Evolutionary conservation across 2,888 invertebrate species (phyloP).

Genomic region (Prosapia bicincta): DNA sequence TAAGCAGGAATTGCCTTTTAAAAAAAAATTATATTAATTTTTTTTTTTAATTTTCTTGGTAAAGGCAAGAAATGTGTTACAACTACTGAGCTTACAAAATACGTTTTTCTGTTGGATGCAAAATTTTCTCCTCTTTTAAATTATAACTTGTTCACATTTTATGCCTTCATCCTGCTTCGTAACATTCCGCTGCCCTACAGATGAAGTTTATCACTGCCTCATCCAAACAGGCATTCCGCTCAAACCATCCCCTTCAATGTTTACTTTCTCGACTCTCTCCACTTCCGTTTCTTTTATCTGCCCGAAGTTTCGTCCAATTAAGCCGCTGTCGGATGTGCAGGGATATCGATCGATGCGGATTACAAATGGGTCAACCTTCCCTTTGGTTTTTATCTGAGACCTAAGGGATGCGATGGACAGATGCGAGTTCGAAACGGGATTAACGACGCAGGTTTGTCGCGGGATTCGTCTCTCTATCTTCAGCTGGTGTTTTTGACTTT

Average conservation of each 20-base stretch:
- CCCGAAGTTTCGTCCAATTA: constrained; percentile 2
- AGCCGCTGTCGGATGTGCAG: not conserved
- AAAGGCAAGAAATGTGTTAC: too few species aligned
- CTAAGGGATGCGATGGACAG: constrained; percentile 4
- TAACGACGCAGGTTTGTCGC: not conserved
- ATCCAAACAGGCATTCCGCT: not conserved
- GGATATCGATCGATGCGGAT: constrained; percentile 2
- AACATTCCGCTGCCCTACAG: too few species aligned
- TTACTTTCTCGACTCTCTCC: not conserved
- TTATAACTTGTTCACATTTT: too few species aligned
- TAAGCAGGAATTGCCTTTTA: too few species aligned
- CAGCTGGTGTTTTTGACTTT: not conserved
- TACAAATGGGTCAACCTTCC: not conserved
- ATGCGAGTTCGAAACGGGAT: constrained; percentile 10
- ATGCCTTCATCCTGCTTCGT: too few species aligned
- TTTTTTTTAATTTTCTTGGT: too few species aligned
- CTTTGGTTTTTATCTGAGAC: too few species aligned
- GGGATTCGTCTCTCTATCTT: constrained; percentile 6
- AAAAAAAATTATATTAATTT: too few species aligned
- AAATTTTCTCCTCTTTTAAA: too few species aligned
- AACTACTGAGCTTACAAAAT: too few species aligned
- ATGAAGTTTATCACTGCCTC: too few species aligned
- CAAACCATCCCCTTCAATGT: not conserved
- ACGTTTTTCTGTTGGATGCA: too few species aligned
- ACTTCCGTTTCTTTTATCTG: not conserved